These are phyloP conservation scores for Puma concolor DNA, from an alignment of 2,113 vertebrate genomes.

Conservation along the genomic window DNA sequence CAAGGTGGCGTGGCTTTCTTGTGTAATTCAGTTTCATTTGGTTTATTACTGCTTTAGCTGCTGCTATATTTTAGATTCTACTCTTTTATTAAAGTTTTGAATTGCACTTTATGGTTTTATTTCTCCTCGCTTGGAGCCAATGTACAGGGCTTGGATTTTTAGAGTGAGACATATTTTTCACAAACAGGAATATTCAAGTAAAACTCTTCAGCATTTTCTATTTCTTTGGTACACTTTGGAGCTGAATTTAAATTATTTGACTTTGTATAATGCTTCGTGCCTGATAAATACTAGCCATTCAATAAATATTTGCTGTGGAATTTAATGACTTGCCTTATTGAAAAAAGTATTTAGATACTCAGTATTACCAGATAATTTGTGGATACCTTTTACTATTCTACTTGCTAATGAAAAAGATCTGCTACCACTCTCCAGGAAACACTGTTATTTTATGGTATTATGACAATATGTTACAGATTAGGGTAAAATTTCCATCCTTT, in stretches of 20 bases:
- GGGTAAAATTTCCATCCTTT: not conserved
- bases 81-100: slow-evolving; percentile 44
- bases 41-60: slow-evolving; percentile 58
- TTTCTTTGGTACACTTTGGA: not conserved
- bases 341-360: not conserved
- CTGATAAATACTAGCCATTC: not conserved
- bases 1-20: slow-evolving; percentile 69
- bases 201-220: not conserved
- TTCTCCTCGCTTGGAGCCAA: not conserved
- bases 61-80: slow-evolving; percentile 19
- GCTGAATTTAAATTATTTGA: slow-evolving; percentile 8
- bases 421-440: not conserved
- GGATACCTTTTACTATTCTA: not conserved
- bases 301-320: not conserved
- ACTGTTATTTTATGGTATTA: not conserved
- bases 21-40: slow-evolving; percentile 35
- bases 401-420: not conserved
- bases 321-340: not conserved
- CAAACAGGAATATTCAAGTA: not conserved
- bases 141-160: not conserved
- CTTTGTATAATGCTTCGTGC: not conserved
- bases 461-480: not conserved
- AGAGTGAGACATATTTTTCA: not conserved
- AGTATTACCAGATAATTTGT: not conserved
- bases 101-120: slow-evolving; percentile 44